Percentiles rank a stretch among this genome's conserved stretches.
These are phyloP conservation scores for Hypercompe scribonia DNA, from an alignment of 2,888 invertebrate genomes.

Conservation along the genomic window DNA sequence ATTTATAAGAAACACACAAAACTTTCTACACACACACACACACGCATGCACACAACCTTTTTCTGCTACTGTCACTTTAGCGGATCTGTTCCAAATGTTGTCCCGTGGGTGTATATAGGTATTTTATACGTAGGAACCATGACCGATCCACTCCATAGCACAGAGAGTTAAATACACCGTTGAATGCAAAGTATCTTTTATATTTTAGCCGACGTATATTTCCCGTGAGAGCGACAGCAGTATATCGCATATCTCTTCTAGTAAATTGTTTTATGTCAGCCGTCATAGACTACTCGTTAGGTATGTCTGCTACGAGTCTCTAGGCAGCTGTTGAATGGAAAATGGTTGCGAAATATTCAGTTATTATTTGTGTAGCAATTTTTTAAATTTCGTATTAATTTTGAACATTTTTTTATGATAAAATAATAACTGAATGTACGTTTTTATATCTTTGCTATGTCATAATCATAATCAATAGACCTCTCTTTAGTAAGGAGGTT, in stretches of 20 bases:
- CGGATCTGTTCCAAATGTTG: conserved; percentile 10
- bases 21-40: too few species aligned
- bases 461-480: background rate
- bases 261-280: conserved; percentile 50
- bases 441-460: background rate
- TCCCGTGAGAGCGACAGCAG: conserved; percentile 41
- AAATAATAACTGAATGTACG: background rate
- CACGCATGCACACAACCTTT: background rate
- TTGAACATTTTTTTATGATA: background rate
- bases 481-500: too few species aligned
- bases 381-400: background rate
- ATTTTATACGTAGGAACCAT: conserved; percentile 33
- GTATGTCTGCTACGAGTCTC: conserved; percentile 35
- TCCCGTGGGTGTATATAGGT: conserved; percentile 20
- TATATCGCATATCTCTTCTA: conserved; percentile 34
- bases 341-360: conserved; percentile 9
- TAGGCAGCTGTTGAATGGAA: conserved; percentile 11
- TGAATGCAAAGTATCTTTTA: conserved; percentile 58
- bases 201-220: conserved; percentile 49
- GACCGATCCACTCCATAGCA: conserved; percentile 47
- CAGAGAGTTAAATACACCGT: conserved; percentile 55
- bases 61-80: background rate
- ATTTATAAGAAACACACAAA: background rate
- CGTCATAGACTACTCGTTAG: conserved; percentile 49
- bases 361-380: background rate